Conservation (phyloP, 2,888 invertebrate species). For the Drymonia ruficornis region DNA sequence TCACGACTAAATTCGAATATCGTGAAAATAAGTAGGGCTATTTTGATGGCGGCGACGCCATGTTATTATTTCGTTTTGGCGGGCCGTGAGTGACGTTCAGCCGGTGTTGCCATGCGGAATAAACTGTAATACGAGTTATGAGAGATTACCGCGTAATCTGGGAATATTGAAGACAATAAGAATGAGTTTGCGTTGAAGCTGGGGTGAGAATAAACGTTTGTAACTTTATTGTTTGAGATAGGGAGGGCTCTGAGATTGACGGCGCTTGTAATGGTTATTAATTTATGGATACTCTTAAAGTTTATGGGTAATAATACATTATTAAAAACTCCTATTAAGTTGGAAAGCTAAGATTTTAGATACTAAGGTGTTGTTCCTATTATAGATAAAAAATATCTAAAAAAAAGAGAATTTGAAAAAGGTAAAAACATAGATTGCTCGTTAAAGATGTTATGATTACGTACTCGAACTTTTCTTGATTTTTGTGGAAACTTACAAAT, state of each 20-base stretch:
- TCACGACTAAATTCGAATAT: constrained; percentile 36
- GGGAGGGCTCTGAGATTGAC: constrained; percentile 22
- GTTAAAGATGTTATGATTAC: too few relatives aligned
- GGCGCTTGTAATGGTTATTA: constrained; percentile 16
- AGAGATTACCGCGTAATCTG: constrained; percentile 83
- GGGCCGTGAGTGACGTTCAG: constrained; percentile 79
- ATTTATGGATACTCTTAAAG: constrained; percentile 1
- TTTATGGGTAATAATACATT: not conserved
- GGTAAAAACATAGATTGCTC: too few relatives aligned
- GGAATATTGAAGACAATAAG: constrained; percentile 84
- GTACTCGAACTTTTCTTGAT: too few relatives aligned
- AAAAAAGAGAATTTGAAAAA: too few relatives aligned
- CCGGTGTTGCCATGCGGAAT: constrained; percentile 83
- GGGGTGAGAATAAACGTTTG: constrained; percentile 35
- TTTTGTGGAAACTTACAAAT: too few relatives aligned
- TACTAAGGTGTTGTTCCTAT: too few relatives aligned
- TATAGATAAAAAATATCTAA: too few relatives aligned
- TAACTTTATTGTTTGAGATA: constrained; percentile 53
- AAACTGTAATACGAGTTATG: constrained; percentile 82
- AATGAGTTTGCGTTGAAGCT: constrained; percentile 68
- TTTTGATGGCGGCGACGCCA: constrained; percentile 39
- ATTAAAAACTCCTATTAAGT: too few relatives aligned
- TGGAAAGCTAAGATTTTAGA: too few relatives aligned
- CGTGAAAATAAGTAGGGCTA: constrained; percentile 29
- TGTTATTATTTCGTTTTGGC: constrained; percentile 83